These are phyloP conservation scores for Stenopsyche tienmushanensis DNA, from an alignment of 1,140 invertebrate genomes.

Conservation along the genomic window DNA sequence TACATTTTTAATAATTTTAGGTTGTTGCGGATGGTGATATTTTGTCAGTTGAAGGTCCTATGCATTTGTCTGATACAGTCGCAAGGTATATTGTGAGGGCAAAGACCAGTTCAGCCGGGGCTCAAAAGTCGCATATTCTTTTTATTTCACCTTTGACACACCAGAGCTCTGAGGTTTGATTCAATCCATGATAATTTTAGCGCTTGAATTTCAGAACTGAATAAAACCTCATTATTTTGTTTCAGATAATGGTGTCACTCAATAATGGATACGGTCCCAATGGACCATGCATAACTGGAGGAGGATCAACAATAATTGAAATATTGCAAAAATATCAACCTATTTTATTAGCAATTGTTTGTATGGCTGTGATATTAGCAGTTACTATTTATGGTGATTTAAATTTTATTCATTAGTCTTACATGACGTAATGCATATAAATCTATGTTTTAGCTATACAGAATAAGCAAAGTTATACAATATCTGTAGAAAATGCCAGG, in stretches of 20 bases:
- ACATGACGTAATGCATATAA: not conserved
- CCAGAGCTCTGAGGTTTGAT: slow-evolving; percentile 31
- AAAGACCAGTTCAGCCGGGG: not conserved
- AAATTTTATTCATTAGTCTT: not conserved
- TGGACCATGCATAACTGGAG: slow-evolving; percentile 14
- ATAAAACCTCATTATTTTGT: not conserved
- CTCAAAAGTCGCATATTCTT: not conserved
- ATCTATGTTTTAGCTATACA: not conserved
- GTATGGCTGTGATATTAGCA: not conserved
- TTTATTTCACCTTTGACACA: slow-evolving; percentile 31
- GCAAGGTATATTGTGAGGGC: slow-evolving; percentile 22
- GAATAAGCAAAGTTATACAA: not conserved
- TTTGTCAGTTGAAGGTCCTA: slow-evolving; percentile 21
- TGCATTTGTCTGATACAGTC: slow-evolving; percentile 11
- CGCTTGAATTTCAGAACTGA: no score
- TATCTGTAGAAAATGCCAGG: no score
- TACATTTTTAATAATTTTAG: slow-evolving; percentile 10
- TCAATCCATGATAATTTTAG: no score
- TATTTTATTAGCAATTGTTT: slow-evolving; percentile 13
- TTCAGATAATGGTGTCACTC: not conserved
- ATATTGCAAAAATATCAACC: slow-evolving; percentile 21
- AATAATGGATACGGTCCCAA: slow-evolving; percentile 9
- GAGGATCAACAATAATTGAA: slow-evolving; percentile 19
- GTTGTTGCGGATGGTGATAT: slow-evolving; percentile 13
- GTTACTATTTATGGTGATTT: slow-evolving; percentile 24